Evolutionary conservation across 2,113 vertebrate species (phyloP), one percentile per base, ranked within the genome.

Genomic region (Panthera leo): DNA sequence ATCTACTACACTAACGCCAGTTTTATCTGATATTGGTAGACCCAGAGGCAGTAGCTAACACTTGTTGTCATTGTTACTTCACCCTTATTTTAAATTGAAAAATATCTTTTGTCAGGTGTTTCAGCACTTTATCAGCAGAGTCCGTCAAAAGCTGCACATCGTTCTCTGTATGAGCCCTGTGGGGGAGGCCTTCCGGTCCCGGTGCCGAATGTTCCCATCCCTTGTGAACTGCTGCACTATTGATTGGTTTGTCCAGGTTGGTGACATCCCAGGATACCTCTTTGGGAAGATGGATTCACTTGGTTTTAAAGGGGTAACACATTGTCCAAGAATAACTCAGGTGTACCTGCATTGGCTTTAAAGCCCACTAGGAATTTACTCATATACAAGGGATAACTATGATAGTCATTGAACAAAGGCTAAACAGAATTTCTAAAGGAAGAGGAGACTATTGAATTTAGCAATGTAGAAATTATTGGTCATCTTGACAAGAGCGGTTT

Each of bases 141-240:
- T 99, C 12, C 98, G 99, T 9, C 99, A 99, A 98, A 99, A 99
- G 92, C 98, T 99, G 29, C 99, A 99, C 97, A 99, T 99, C 55
- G 99, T 99, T 83, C 91, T 99, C 80, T 99, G 99, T 70, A 99
- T 99, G 99, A 99, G 99, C 96, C 99, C 99, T 0, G 99, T 99
- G 14, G 99, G 99, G 3, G 99, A 99, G 78, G 98, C 99, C 96
- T 99, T 99, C 97, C 98, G 99, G 95, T 98, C 99, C 51, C 98
- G 99, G n/a, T 99, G 99, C 91, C 99, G 99, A 23, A 99, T 99
- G 99, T 99, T 99, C 96, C 99, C 99, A 34, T 99, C 99, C 1
- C 98, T 99, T 48, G 99, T 99, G 95, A 99, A 99, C 96, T 99
- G 98, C 98, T 99, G 99, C 75, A 99, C 99, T 88, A 99, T 99